Evolutionary conservation across 1,140 invertebrate genomes (phyloP).

Genomic region (Potamilus streckersoni): DNA sequence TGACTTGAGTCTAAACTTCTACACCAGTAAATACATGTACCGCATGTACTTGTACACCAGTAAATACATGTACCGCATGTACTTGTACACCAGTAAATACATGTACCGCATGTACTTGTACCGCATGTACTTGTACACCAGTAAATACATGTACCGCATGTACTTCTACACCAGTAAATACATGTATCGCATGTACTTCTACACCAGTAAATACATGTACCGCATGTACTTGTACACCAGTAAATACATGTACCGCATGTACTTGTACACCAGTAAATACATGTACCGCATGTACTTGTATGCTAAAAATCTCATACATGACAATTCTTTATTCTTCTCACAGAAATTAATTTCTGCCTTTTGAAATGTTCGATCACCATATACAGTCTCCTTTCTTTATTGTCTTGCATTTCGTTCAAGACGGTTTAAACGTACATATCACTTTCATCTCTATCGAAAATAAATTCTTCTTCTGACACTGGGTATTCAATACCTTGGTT

Average conservation of each 20-base stretch:
- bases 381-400: constrained; percentile 13
- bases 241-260: constrained; percentile 32
- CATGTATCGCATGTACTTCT: constrained; percentile 33
- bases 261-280: constrained; percentile 31
- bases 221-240: constrained; percentile 27
- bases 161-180: constrained; percentile 32
- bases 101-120: constrained; percentile 34
- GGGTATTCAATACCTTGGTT: constrained; percentile 34
- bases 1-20: constrained; percentile 34
- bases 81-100: constrained; percentile 27
- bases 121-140: too few species aligned
- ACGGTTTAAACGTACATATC: constrained; percentile 46
- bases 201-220: constrained; percentile 29
- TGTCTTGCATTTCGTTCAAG: constrained; percentile 43
- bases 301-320: constrained; percentile 33
- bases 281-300: constrained; percentile 34
- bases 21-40: constrained; percentile 32
- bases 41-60: constrained; percentile 27
- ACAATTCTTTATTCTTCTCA: constrained; percentile 34
- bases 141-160: constrained; percentile 29
- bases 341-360: constrained; percentile 38
- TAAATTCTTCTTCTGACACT: constrained; percentile 23
- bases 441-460: constrained; percentile 51
- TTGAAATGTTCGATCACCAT: constrained; percentile 20
- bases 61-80: constrained; percentile 32